Conservation (phyloP, 2,888 invertebrate genomes). For the Hemistola chrysoprasaria region DNA sequence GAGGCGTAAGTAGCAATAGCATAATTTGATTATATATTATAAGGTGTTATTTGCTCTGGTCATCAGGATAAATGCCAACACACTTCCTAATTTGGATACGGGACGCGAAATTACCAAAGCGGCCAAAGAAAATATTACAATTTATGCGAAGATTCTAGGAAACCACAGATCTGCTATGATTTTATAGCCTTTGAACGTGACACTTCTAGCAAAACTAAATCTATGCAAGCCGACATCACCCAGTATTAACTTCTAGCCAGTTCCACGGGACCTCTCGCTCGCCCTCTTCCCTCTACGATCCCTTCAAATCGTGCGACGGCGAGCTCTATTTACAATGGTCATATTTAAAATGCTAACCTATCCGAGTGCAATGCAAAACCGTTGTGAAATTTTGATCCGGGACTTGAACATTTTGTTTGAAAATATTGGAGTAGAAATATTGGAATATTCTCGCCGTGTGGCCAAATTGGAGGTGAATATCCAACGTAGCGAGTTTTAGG, state of each 20-base stretch:
- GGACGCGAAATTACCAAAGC: no score
- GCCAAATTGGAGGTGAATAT: slow-evolving; percentile 13
- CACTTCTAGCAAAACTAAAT: slow-evolving; percentile 33
- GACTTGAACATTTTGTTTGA: slow-evolving; percentile 20
- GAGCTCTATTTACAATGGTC: slow-evolving; percentile 39
- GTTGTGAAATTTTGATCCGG: slow-evolving; percentile 52
- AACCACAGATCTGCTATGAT: no score
- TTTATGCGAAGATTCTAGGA: no score
- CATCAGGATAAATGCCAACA: no score
- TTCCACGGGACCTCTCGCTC: slow-evolving; percentile 32
- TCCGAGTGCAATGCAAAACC: slow-evolving; percentile 46
- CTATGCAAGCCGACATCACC: slow-evolving; percentile 30
- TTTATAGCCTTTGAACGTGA: no score
- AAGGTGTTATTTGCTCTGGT: no score
- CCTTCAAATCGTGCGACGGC: slow-evolving; percentile 8
- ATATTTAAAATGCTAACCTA: slow-evolving; percentile 57
- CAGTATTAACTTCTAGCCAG: slow-evolving; percentile 47
- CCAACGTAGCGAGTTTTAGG: slow-evolving; percentile 13
- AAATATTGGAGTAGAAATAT: slow-evolving; percentile 9
- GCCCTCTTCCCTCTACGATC: slow-evolving; percentile 11
- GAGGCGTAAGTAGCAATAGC: no score
- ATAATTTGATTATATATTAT: no score
- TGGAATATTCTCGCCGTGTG: slow-evolving; percentile 15
- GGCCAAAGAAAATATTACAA: no score
- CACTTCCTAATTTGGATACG: no score